phyloP scores from a whole-genome alignment of 2,113 vertebrate genomes.

The Haemorhous mexicanus region DNA sequence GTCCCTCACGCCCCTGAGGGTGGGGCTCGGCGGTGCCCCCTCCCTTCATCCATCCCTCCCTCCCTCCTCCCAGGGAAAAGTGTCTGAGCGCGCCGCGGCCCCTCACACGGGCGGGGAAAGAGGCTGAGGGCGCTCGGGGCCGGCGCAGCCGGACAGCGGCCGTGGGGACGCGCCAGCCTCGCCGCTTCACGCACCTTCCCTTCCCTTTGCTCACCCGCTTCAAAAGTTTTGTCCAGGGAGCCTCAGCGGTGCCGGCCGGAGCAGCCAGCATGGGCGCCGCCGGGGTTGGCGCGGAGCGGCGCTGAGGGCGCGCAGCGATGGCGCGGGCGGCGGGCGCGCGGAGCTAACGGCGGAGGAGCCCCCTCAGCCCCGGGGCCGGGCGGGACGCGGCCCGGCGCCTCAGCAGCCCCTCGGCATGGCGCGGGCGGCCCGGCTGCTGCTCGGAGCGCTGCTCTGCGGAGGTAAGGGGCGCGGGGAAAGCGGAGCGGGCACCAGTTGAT shows the following conservation, averaged over 20 bases:
- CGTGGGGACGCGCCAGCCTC: not conserved
- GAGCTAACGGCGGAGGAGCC: not conserved
- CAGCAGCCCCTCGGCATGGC: not conserved
- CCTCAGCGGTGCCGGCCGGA: not conserved
- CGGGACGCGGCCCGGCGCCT: not conserved
- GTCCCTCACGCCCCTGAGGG: not conserved
- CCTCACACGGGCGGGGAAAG: not conserved
- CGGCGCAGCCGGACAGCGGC: not conserved
- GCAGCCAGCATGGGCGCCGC: not conserved
- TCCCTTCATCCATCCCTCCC: not conserved
- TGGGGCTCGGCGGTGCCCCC: not conserved
- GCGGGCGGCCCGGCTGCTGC: constrained; percentile 40
- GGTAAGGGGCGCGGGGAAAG: constrained; percentile 44
- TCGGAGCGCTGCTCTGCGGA: constrained; percentile 66
- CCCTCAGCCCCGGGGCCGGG: not conserved
- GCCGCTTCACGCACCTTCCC: not conserved
- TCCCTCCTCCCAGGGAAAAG: not conserved
- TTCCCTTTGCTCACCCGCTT: not conserved
- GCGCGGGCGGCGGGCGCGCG: not conserved
- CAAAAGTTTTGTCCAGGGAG: not conserved
- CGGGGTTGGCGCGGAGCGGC: too few species aligned
- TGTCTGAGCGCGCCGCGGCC: not conserved
- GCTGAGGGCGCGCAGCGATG: not conserved
- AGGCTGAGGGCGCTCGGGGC: not conserved
- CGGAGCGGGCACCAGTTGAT: constrained; percentile 34